phyloP scores from a whole-genome alignment of 1,140 invertebrate genomes.

The Penaeus indicus region DNA sequence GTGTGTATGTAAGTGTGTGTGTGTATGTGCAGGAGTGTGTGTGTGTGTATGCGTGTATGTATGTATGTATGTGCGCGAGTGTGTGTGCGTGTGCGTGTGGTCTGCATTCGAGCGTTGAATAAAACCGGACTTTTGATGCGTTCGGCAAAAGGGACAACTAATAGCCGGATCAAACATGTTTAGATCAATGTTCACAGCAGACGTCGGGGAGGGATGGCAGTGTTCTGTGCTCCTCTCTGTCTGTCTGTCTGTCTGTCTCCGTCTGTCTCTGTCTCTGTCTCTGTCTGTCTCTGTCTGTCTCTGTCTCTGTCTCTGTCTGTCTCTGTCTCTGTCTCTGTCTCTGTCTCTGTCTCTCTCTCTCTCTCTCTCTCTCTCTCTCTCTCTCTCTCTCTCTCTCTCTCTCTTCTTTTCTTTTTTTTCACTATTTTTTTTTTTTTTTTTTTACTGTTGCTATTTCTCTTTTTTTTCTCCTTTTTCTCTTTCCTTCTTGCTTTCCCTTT shows the following conservation, averaged over 20 bases:
- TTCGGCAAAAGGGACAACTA: neutral
- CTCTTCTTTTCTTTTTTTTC: too few relatives aligned
- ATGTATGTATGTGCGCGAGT: conserved; percentile 1
- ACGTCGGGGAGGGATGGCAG: neutral
- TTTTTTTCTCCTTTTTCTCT: too few relatives aligned
- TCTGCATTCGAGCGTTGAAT: neutral
- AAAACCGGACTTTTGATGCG: neutral
- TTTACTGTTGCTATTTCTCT: too few relatives aligned
- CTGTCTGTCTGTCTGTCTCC: neutral
- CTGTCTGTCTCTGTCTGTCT: too few relatives aligned
- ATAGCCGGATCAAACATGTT: too few relatives aligned
- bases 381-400: too few relatives aligned
- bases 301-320: too few relatives aligned
- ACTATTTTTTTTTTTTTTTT: too few relatives aligned
- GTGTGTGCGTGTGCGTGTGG: conserved; percentile 26
- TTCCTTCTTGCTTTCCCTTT: too few relatives aligned
- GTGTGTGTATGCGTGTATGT: neutral
- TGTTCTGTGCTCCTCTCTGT: neutral
- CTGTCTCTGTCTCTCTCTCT: too few relatives aligned
- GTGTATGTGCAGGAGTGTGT: too few relatives aligned
- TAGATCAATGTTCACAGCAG: neutral
- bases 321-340: too few relatives aligned
- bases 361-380: neutral
- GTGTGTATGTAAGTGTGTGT: conserved; percentile 18
- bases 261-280: neutral